Percentiles rank a stretch among this genome's conserved stretches.
Evolutionary conservation across 2,113 vertebrate genomes (phyloP).

Genomic region (Leptodactylus fuscus): DNA sequence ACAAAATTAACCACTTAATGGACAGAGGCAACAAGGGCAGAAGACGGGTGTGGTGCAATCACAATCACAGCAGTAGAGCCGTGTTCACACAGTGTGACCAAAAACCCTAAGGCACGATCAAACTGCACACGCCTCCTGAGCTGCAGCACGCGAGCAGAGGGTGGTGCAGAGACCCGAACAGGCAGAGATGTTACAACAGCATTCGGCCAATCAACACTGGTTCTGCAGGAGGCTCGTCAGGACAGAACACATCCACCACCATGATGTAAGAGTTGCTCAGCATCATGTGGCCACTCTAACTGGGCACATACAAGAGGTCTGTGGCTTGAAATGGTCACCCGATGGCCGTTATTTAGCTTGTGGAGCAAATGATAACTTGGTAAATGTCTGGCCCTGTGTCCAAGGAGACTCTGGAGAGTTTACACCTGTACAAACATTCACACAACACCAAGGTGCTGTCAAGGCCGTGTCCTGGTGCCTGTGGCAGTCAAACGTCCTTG

Average conservation of each 20-base stretch:
- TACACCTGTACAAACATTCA: conserved; percentile 79
- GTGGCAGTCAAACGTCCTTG: conserved; percentile 92
- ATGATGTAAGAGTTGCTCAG: conserved; percentile 91
- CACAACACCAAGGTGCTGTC: conserved; percentile 92
- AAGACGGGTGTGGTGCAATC: no score
- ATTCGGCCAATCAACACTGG: no score
- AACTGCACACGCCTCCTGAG: no score
- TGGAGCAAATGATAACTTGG: conserved; percentile 94
- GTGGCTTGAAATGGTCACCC: conserved; percentile 92
- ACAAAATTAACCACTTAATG: no score
- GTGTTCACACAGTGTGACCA: no score
- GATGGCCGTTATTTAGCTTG: conserved; percentile 93
- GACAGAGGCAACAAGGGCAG: no score
- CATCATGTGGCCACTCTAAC: conserved; percentile 86
- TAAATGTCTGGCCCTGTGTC: conserved; percentile 87
- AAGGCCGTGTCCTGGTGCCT: conserved; percentile 97
- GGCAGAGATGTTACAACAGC: no score
- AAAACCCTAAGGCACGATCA: no score
- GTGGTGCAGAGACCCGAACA: no score
- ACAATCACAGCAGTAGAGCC: no score
- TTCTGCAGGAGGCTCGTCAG: no score
- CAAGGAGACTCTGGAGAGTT: conserved; percentile 73
- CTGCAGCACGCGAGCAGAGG: no score
- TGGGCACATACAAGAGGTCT: conserved; percentile 93
- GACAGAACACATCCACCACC: conserved; percentile 93